Evolutionary conservation across 1,140 invertebrate species (phyloP).

Genomic region (Papilio glaucus): DNA sequence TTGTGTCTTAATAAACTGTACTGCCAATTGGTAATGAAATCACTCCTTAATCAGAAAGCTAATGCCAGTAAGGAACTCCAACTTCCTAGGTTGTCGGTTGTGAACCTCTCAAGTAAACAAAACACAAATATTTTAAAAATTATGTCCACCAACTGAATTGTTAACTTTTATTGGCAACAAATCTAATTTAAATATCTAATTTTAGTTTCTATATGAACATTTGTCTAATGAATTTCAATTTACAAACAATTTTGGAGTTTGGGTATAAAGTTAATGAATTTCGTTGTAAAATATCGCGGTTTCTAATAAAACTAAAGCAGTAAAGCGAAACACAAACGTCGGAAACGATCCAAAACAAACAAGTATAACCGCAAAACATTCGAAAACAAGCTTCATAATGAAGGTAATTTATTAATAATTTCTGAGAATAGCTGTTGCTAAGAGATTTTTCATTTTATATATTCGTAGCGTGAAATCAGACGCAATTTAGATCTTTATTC

Average conservation of each 20-base stretch:
- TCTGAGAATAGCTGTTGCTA: conserved; percentile 39
- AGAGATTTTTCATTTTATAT: conserved; percentile 45
- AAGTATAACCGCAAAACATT: conserved; percentile 61
- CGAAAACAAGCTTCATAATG: conserved; percentile 58
- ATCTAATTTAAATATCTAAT: neutral
- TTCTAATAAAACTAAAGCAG: conserved; percentile 31
- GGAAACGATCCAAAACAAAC: conserved; percentile 47
- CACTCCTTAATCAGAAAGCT: too few species aligned
- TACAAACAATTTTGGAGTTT: conserved; percentile 8
- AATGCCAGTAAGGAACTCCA: too few species aligned
- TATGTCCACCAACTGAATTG: neutral
- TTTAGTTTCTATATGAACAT: neutral
- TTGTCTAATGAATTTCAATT: conserved; percentile 4
- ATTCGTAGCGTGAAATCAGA: conserved; percentile 42
- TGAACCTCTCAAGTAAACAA: too few species aligned
- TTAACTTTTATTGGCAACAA: neutral
- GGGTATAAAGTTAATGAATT: conserved; percentile 26
- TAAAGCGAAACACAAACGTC: conserved; percentile 31
- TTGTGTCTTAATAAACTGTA: too few species aligned
- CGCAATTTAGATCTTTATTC: conserved; percentile 6
- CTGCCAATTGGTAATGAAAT: too few species aligned
- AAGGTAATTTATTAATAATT: conserved; percentile 72
- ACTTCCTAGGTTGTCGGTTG: too few species aligned
- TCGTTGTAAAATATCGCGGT: conserved; percentile 27
- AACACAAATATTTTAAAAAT: too few species aligned